Percentiles rank a stretch among this genome's conserved stretches.
Conservation (phyloP, 2,113 vertebrate genomes). For the Solea solea region DNA sequence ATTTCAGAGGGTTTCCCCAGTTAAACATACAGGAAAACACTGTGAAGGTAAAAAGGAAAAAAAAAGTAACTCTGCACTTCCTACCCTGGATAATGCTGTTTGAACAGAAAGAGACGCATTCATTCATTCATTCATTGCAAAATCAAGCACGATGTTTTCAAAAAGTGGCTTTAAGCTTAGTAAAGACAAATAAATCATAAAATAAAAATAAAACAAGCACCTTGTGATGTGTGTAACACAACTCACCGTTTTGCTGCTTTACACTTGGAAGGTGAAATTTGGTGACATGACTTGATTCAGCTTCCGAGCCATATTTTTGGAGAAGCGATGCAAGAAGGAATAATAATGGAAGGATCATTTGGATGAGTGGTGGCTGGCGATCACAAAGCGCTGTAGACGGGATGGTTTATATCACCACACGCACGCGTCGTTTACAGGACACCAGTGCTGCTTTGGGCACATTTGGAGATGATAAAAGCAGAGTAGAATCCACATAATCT, state of each 20-base stretch:
- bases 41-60: slow-evolving; percentile 83
- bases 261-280: slow-evolving; percentile 87
- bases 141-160: slow-evolving; percentile 57
- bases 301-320: slow-evolving; percentile 86
- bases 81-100: slow-evolving; percentile 86
- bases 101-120: slow-evolving; percentile 79
- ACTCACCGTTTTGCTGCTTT: slow-evolving; percentile 95
- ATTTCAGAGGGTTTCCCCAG: slow-evolving; percentile 80
- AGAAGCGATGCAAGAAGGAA: slow-evolving; percentile 91
- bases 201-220: slow-evolving; percentile 17
- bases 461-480: slow-evolving; percentile 82
- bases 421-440: slow-evolving; percentile 81
- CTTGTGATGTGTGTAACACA: not conserved
- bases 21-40: slow-evolving; percentile 89
- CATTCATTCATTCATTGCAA: slow-evolving; percentile 79
- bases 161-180: slow-evolving; percentile 19
- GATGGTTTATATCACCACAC: slow-evolving; percentile 85
- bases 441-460: slow-evolving; percentile 87
- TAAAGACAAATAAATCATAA: too few relatives aligned
- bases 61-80: slow-evolving; percentile 89
- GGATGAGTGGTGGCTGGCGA: slow-evolving; percentile 78
- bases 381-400: slow-evolving; percentile 76
- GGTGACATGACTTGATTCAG: slow-evolving; percentile 89
- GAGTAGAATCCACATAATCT: slow-evolving; percentile 94
- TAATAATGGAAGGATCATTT: slow-evolving; percentile 94